Evolutionary conservation across 2,113 vertebrate genomes (phyloP).

Genomic region (Clarias gariepinus): DNA sequence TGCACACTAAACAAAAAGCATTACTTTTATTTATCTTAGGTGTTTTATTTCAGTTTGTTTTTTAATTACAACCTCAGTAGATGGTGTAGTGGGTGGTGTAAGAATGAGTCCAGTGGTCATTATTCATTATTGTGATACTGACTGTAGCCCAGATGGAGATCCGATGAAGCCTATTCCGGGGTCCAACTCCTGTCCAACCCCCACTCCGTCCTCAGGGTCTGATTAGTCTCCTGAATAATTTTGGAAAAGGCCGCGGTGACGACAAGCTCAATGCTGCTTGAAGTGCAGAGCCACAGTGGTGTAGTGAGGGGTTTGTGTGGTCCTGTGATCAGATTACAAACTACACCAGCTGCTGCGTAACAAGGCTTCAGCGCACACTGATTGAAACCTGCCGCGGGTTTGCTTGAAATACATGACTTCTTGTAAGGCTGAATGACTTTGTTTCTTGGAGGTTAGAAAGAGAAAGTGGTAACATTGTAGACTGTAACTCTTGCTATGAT

Average conservation of each 20-base stretch:
- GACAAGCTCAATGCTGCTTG: slow-evolving; percentile 42
- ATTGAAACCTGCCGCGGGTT: slow-evolving; percentile 14
- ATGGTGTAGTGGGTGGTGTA: background rate
- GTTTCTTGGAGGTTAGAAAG: background rate
- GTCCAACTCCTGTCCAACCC: slow-evolving; percentile 18
- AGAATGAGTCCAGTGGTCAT: background rate
- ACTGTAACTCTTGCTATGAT: background rate
- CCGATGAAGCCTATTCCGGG: slow-evolving; percentile 47
- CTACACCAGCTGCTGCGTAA: slow-evolving; percentile 26
- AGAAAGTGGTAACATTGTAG: background rate
- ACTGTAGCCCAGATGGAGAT: slow-evolving; percentile 34
- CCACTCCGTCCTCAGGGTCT: slow-evolving; percentile 37
- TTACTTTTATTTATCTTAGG: background rate
- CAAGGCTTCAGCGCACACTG: slow-evolving; percentile 4
- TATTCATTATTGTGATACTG: slow-evolving; percentile 32
- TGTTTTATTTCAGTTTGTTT: no score
- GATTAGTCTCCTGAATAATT: slow-evolving; percentile 54
- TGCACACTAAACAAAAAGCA: background rate
- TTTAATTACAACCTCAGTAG: background rate
- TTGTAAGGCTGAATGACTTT: background rate
- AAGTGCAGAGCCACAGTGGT: slow-evolving; percentile 16
- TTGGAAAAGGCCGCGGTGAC: slow-evolving; percentile 49
- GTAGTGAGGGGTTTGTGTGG: slow-evolving; percentile 41
- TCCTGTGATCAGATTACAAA: slow-evolving; percentile 39
- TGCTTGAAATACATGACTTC: background rate